Base-by-base conservation (phyloP, 2,797 vertebrate species). In the Sebastes steindachneri region DNA sequence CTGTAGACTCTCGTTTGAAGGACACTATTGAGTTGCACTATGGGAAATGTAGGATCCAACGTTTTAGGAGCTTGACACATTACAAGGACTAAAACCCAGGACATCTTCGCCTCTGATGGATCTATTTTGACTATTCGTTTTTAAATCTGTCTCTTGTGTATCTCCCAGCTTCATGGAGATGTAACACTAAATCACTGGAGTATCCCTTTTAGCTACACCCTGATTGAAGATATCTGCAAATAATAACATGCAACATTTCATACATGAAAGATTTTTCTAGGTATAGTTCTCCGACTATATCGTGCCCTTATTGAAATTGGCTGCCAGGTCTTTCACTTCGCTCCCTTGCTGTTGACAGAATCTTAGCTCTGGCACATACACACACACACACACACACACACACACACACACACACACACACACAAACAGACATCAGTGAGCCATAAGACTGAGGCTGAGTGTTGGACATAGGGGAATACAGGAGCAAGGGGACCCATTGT, bases 401-500 rank as follows among this genome's bases (percentile, higher is more conserved):
- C 66, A 73, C 69, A 19, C 19, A n/a, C 37, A 41, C 37, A 64
- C 68, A 28, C 51, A 29, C 78, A 87, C 77, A 69, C 35, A 81
- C 48, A 72, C 59, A 86, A 63, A 75, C 68, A 73, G 58, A 77
- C 54, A 9, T 37, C 71, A 84, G 72, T 14, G 29, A 77, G 83
- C 78, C 6, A 28, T 48, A 55, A 82, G 77, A 75, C 60, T 69
- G 79, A 78, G 84, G 64, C 57, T 37, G 77, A 78, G 75, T 60
- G 79, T 82, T 83, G 83, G 78, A 77, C 74, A 60, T 59, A 57
- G 75, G 75, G 75, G 73, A 73, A 80, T 79, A 71, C 68, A 64
- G 83, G 72, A 73, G 75, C 71, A 60, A 77, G 48, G 80, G 72
- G 75, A 88, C 54, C 65, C 57, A 68, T 89, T 92, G 88, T 87